Evolutionary conservation across 2,797 vertebrate species (phyloP).

Genomic region (Podargus strigoides): DNA sequence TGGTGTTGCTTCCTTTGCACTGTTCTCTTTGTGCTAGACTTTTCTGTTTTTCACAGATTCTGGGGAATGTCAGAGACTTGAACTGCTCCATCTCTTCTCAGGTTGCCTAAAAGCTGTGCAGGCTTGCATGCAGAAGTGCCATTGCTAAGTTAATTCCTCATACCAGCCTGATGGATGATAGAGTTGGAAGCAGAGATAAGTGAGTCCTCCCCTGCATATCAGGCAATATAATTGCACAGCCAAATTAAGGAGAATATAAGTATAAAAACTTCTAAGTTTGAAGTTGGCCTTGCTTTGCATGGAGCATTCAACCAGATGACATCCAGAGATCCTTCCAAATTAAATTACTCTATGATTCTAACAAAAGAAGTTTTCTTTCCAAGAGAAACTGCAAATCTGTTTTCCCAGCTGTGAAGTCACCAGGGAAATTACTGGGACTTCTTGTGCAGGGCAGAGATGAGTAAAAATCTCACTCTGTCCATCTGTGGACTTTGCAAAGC

Average conservation of each 20-base stretch:
- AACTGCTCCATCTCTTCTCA: neutral
- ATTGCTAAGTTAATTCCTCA: neutral
- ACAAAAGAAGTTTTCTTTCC: neutral
- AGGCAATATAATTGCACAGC: neutral
- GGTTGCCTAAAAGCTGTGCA: neutral
- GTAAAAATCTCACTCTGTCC: neutral
- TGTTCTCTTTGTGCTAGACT: neutral
- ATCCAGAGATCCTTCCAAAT: neutral
- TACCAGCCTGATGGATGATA: neutral
- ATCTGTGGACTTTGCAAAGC: neutral
- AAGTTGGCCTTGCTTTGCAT: neutral
- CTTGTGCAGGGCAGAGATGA: neutral
- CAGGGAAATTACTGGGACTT: neutral
- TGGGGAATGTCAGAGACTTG: neutral
- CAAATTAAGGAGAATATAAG: neutral
- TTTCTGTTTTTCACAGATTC: neutral
- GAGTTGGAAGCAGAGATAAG: neutral
- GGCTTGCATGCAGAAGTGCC: neutral
- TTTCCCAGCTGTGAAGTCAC: neutral
- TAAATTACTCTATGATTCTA: neutral
- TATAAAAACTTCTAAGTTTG: neutral
- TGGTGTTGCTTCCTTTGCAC: neutral
- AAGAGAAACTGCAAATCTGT: neutral
- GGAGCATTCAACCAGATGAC: neutral
- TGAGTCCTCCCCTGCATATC: rapidly evolving